Evolutionary conservation across 2,888 invertebrate genomes (phyloP).

Genomic region (Liodrosophila aerea): DNA sequence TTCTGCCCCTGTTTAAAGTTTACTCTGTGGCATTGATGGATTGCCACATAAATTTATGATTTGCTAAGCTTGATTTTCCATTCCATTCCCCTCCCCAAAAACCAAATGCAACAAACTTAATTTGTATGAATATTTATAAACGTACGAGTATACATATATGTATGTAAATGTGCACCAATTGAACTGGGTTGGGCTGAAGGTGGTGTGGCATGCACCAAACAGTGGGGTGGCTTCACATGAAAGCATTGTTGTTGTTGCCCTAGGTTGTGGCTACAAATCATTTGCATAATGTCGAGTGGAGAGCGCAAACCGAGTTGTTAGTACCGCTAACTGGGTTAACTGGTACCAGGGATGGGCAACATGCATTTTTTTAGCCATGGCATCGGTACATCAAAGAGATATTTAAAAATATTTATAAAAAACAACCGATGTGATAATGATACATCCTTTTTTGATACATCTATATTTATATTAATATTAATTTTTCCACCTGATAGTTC

Average conservation of each 20-base stretch:
- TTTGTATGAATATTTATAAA: conserved; percentile 57
- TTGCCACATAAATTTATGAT: conserved; percentile 69
- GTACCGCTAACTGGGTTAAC: conserved; percentile 8
- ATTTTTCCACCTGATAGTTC: too few relatives aligned
- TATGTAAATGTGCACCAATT: background rate
- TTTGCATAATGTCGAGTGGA: conserved; percentile 45
- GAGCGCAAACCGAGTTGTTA: conserved; percentile 12
- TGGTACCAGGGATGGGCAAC: background rate
- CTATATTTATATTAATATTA: too few relatives aligned
- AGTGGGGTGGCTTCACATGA: conserved; percentile 20
- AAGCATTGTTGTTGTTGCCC: conserved; percentile 33
- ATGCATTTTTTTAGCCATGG: background rate
- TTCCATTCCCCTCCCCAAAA: conserved; percentile 19
- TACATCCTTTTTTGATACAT: too few relatives aligned
- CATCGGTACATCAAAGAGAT: too few relatives aligned
- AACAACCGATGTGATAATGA: too few relatives aligned
- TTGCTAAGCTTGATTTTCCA: conserved; percentile 67
- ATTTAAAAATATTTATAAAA: too few relatives aligned
- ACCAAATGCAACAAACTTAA: conserved; percentile 41
- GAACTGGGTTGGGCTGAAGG: background rate
- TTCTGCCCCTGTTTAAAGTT: background rate
- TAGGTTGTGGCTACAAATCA: conserved; percentile 33
- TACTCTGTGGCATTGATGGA: conserved; percentile 66
- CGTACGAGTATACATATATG: background rate
- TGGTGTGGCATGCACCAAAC: background rate